A percentile compares a stretch with the other conserved stretches of the same genome.
Evolutionary conservation across 2,888 invertebrate genomes (phyloP).

Genomic region (Tanypteryx hageni): DNA sequence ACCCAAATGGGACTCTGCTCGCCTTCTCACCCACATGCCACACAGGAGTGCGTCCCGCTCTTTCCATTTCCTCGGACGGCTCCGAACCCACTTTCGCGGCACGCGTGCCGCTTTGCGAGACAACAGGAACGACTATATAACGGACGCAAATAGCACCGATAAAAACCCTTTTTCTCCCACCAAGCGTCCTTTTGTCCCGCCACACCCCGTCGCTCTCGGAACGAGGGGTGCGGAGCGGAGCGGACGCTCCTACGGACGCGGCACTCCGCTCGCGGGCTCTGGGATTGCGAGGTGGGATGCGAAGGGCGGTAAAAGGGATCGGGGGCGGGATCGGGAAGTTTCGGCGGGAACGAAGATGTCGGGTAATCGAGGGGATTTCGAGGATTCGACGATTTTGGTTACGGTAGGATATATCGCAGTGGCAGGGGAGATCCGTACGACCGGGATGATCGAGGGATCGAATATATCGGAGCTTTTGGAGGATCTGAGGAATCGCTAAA

Average conservation of each 20-base stretch:
- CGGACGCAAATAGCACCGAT: conserved; percentile 63
- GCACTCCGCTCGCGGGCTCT: not conserved
- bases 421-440: not conserved
- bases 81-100: conserved; percentile 50
- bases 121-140: conserved; percentile 60
- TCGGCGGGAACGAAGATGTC: conserved; percentile 5
- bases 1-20: conserved; percentile 24
- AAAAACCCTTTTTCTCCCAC: conserved; percentile 31
- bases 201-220: not conserved
- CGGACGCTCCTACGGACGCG: not conserved
- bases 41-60: conserved; percentile 44
- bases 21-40: conserved; percentile 17
- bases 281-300: not conserved
- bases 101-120: conserved; percentile 49
- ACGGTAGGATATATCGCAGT: not conserved
- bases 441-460: not conserved
- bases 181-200: not conserved
- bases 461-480: not conserved
- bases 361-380: conserved; percentile 34
- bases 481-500: conserved; percentile 2
- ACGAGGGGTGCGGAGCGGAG: not conserved
- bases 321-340: not conserved
- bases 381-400: conserved; percentile 31
- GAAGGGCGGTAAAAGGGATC: not conserved
- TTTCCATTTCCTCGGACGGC: conserved; percentile 46